A percentile compares a stretch with the other conserved stretches of the same genome.
Conservation (phyloP, 2,888 invertebrate species). For the Camptogramma bilineatum region DNA sequence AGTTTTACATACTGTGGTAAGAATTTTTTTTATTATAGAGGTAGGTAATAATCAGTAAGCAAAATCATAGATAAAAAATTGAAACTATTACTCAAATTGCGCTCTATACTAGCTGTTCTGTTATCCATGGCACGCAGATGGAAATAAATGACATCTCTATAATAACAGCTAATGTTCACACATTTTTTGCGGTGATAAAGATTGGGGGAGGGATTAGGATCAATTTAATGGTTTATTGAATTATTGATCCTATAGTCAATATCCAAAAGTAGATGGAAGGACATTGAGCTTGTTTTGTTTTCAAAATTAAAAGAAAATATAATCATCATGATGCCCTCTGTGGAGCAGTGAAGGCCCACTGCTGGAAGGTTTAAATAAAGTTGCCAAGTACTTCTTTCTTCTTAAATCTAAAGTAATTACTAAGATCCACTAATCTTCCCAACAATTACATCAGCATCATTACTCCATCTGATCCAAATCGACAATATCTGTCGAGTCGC, state of each 20-base stretch:
- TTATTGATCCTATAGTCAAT: slow-evolving; percentile 9
- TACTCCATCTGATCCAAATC: slow-evolving; percentile 73
- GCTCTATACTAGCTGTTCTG: too few species aligned
- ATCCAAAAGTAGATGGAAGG: neutral
- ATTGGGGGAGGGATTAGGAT: slow-evolving; percentile 6
- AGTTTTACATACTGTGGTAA: too few species aligned
- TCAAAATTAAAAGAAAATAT: neutral
- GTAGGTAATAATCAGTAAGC: too few species aligned
- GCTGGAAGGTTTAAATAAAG: too few species aligned
- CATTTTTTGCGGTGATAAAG: slow-evolving; percentile 13
- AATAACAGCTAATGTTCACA: slow-evolving; percentile 46
- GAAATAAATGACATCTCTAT: slow-evolving; percentile 73
- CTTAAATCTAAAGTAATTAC: slow-evolving; percentile 16
- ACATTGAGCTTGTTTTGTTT: neutral
- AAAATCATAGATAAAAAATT: too few species aligned
- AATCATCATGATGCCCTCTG: too few species aligned
- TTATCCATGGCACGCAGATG: slow-evolving; percentile 32
- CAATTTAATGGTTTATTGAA: slow-evolving; percentile 12
- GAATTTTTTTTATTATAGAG: too few species aligned
- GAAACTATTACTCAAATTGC: too few species aligned
- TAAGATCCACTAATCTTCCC: slow-evolving; percentile 34
- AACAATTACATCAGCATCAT: slow-evolving; percentile 65
- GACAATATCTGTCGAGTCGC: slow-evolving; percentile 82
- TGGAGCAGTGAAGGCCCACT: too few species aligned
- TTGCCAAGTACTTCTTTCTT: neutral